Evolutionary conservation across 2,113 vertebrate species (phyloP).

Genomic region (Toxostoma redivivum): DNA sequence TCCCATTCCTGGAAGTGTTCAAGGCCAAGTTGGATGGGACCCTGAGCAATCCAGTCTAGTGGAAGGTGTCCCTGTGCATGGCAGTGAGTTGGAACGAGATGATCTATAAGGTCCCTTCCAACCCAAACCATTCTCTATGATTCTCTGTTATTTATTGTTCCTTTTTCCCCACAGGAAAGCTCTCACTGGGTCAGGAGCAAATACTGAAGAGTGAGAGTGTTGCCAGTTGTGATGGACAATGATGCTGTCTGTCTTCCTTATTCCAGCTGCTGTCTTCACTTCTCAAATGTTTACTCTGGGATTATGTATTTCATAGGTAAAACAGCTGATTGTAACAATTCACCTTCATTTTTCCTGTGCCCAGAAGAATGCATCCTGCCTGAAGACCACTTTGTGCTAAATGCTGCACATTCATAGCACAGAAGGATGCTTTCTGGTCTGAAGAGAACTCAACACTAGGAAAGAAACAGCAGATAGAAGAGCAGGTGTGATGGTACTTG

Average conservation of each 20-base stretch:
- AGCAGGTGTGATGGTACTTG: neutral
- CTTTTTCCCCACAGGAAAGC: neutral
- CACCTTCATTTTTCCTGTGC: neutral
- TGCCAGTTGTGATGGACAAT: neutral
- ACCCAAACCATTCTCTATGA: neutral
- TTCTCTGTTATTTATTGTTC: neutral
- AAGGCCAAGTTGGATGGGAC: neutral
- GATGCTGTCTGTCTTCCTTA: neutral
- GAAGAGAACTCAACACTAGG: neutral
- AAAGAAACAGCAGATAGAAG: neutral
- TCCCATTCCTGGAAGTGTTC: neutral
- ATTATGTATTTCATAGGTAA: neutral
- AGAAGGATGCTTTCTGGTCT: neutral
- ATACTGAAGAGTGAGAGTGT: neutral
- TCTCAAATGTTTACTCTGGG: neutral
- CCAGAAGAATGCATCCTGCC: neutral
- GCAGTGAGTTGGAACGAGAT: neutral
- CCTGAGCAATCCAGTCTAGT: neutral
- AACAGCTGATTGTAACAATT: accelerated
- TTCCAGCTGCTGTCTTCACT: neutral
- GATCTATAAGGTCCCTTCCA: neutral
- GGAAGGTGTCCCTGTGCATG: neutral
- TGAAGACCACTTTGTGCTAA: neutral
- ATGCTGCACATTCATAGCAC: neutral
- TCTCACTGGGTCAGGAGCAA: neutral